These are phyloP conservation scores for Imbricaverruca yamaguchii DNA, from an alignment of 2,888 invertebrate genomes.

Conservation along the genomic window DNA sequence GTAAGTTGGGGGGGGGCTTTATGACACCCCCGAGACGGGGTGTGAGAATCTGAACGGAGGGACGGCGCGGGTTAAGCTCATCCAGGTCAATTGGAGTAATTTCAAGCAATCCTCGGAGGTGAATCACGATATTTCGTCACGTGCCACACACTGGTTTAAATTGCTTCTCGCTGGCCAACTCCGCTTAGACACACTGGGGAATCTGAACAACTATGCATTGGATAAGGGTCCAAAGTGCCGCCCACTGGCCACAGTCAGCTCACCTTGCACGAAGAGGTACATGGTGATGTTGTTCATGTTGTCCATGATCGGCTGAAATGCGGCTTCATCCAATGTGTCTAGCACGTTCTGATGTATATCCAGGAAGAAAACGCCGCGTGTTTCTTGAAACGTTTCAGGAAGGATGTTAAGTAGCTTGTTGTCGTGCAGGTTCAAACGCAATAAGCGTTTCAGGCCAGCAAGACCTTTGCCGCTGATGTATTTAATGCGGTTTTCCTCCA, in stretches of 20 bases:
- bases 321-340: slow-evolving; percentile 66
- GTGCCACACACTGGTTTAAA: too few relatives aligned
- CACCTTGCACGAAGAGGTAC: slow-evolving; percentile 67
- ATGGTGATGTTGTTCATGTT: slow-evolving; percentile 66
- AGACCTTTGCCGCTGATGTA: slow-evolving; percentile 69
- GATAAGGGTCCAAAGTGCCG: too few relatives aligned
- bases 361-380: slow-evolving; percentile 61
- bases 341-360: slow-evolving; percentile 70
- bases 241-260: slow-evolving; percentile 41
- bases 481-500: slow-evolving; percentile 49
- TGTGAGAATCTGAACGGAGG: too few relatives aligned
- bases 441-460: slow-evolving; percentile 62
- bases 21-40: too few relatives aligned
- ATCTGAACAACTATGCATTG: too few relatives aligned
- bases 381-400: slow-evolving; percentile 61
- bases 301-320: slow-evolving; percentile 65
- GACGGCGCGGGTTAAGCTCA: too few relatives aligned
- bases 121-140: too few relatives aligned
- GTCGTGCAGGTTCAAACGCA: slow-evolving; percentile 60
- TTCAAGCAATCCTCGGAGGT: too few relatives aligned
- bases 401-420: slow-evolving; percentile 66
- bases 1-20: too few relatives aligned
- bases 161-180: too few relatives aligned
- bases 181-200: too few relatives aligned
- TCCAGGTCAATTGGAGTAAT: too few relatives aligned